Evolutionary conservation across 2,113 vertebrate genomes (phyloP), one percentile per base, ranked within the genome.

Genomic region (Aspiorhynchus laticeps): DNA sequence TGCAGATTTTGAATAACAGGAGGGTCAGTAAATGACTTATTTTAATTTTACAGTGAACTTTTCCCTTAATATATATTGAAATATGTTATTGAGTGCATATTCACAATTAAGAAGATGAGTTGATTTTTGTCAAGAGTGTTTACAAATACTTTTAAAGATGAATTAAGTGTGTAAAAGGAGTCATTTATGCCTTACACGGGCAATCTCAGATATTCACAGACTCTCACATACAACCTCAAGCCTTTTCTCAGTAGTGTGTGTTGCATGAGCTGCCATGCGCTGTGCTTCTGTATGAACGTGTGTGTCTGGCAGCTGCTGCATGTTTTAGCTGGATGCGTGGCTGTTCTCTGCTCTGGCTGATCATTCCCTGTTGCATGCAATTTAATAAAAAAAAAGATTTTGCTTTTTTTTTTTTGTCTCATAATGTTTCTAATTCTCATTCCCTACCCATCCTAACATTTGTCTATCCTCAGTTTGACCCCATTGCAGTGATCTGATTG

Each of bases 231-330:
- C 65, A 79, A 41, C 78, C 38, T 71, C 94, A 95, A 95, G 93
- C 92, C 93, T 96, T 96, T 94, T 95, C 56, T 95, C 95, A 97
- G 94, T 71, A 83, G 71, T 85, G 73, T 82, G 86, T 84, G 75
- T 89, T 88, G 88, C 88, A 87, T 99, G 97, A 99, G 97, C 98
- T 98, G 97, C 96, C 97, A 97, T 97, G 96, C 94, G 94, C 96
- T 97, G 93, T 95, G 95, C 95, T 96, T 93, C 31, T 51, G 83
- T 75, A 65, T 83, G 61, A 81, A 15, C 26, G 51, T 82, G 84
- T 48, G 73, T 10, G 80, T 75, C 59, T 2, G 83, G 17, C 19
- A 15, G 36, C 69, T 56, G 41, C 31, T 77, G 85, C 85, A 84
- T 88, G 89, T 36, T 78, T 53, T 15, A 73, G 21, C 61, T 73